Percentiles rank a stretch among this genome's conserved stretches.
phyloP scores from a whole-genome alignment of 1,140 invertebrate genomes.

The Oedothorax gibbosus region DNA sequence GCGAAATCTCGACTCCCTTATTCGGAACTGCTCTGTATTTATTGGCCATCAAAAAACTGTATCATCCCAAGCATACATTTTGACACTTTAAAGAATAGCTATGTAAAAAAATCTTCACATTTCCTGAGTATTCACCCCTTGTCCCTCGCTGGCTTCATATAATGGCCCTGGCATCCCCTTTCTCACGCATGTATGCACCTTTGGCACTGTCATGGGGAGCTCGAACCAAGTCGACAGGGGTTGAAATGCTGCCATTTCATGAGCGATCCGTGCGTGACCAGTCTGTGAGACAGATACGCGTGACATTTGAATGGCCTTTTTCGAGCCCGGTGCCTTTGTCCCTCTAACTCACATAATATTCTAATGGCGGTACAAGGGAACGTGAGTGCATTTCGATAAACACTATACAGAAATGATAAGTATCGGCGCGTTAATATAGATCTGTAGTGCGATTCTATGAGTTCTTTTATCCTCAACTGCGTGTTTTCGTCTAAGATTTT shows the following conservation, averaged over 20 bases:
- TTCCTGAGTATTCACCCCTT: too few relatives aligned
- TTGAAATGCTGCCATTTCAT: constrained; percentile 39
- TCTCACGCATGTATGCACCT: constrained; percentile 49
- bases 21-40: too few relatives aligned
- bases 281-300: background rate
- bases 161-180: background rate
- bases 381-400: constrained; percentile 15
- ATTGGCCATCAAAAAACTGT: too few relatives aligned
- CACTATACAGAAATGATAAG: background rate
- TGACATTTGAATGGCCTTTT: constrained; percentile 9
- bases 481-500: too few relatives aligned
- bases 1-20: too few relatives aligned
- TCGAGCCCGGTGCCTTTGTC: constrained; percentile 11
- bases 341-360: constrained; percentile 47
- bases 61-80: too few relatives aligned
- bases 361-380: constrained; percentile 35
- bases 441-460: too few relatives aligned
- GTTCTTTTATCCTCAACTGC: too few relatives aligned
- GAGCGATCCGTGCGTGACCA: constrained; percentile 40
- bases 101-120: too few relatives aligned
- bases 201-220: background rate
- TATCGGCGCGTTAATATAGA: background rate
- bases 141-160: too few relatives aligned
- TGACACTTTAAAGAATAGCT: too few relatives aligned
- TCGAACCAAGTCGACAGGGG: constrained; percentile 40